phyloP scores from a whole-genome alignment of 2,113 vertebrate genomes.

The Actenoides lindsayi region DNA sequence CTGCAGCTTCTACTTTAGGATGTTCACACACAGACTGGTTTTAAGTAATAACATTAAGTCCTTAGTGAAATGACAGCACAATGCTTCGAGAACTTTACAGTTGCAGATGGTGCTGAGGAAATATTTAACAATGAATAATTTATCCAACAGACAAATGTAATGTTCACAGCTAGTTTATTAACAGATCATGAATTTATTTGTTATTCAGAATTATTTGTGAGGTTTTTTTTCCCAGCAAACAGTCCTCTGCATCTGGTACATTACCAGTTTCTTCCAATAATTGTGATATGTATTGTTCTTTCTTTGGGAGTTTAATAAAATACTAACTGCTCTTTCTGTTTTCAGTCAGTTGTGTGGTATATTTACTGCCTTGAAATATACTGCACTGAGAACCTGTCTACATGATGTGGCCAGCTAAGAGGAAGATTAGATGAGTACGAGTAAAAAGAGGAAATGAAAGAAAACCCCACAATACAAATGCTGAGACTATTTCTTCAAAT shows the following conservation, averaged over 20 bases:
- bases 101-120: conserved; percentile 44
- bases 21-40: neutral
- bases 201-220: neutral
- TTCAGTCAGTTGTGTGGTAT: neutral
- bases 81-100: conserved; percentile 3
- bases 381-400: neutral
- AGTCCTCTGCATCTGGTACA: neutral
- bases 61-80: neutral
- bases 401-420: neutral
- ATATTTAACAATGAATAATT: conserved; percentile 53
- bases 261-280: neutral
- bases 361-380: neutral
- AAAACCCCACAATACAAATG: neutral
- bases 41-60: neutral
- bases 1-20: neutral
- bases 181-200: conserved; percentile 1
- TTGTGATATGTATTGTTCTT: neutral
- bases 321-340: neutral
- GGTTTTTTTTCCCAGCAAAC: neutral
- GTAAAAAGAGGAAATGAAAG: neutral
- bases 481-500: neutral
- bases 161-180: conserved; percentile 13
- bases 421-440: neutral
- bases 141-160: conserved; percentile 15
- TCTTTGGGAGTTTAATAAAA: neutral